Evolutionary conservation across 2,888 invertebrate genomes (phyloP), one percentile per base, ranked within the genome.

Genomic region (Drosophila mulleri): DNA sequence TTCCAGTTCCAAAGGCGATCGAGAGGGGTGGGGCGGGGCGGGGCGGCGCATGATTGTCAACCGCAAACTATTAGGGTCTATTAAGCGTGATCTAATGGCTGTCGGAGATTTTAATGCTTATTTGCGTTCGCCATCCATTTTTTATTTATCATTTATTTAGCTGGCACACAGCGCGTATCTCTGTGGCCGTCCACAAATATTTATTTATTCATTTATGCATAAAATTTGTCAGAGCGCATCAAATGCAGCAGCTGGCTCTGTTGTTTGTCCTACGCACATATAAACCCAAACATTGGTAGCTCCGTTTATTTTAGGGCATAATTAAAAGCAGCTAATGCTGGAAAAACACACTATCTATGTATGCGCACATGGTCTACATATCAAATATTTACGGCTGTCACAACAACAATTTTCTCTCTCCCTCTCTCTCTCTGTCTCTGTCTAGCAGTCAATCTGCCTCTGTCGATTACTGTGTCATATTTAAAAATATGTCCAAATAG

Each of bases 61-160:
- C 86, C 89, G 58, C 86, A 85, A 67, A 73, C 85, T 88, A 89
- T 89, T 86, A 77, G 80, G 80, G 88, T 88, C 75, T 89, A 86
- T 86, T 89, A 85, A 77, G 81, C 83, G 69, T 75, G 58, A 79
- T 77, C 88, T 85, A 89, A 86, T 85, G 78, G 72, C 74, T 73
- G 72, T 71, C 69, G 57, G 44, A 37, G 52, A 50, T 70, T 69
- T 70, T 44, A 54, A 70, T 48, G 26, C 60, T 41, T 41, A 59
- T 42, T 54, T 47, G 45, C 32, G 52, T 18, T n/a, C 29, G n/a
- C 29, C 29, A 6, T 6, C 5, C 18, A 14, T 18, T 20, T 29
- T 48, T 26, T 41, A 4, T 26, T 23, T 6, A 18, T 6, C 52
- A 20, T 41, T n/a, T 59, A 35, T 67, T 29, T 23, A 42, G 42